Percentiles rank a stretch among this genome's conserved stretches.
phyloP scores from a whole-genome alignment of 2,797 vertebrate species.

The Knipowitschia caucasica region DNA sequence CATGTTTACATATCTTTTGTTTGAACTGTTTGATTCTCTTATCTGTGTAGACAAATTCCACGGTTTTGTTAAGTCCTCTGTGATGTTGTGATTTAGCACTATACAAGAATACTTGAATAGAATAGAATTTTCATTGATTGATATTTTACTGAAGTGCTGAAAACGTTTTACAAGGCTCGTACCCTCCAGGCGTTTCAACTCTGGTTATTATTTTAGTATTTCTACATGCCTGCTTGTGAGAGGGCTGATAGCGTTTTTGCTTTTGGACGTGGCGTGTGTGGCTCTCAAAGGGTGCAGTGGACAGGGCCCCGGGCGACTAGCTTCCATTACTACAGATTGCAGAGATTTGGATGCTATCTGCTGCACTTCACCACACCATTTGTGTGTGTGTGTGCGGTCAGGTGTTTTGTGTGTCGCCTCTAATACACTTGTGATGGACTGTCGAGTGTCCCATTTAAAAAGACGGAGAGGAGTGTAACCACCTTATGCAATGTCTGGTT shows the following conservation, averaged over 20 bases:
- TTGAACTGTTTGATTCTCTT: too few relatives aligned
- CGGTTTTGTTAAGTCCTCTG: too few relatives aligned
- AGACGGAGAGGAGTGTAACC: conserved; percentile 52
- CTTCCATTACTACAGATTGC: conserved; percentile 51
- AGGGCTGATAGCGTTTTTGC: conserved; percentile 20
- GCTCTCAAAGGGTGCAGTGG: conserved; percentile 36
- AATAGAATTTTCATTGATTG: background rate
- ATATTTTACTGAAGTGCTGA: background rate
- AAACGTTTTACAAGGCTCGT: background rate
- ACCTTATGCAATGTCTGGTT: conserved; percentile 25
- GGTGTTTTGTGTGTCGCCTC: conserved; percentile 42
- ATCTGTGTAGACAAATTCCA: too few relatives aligned
- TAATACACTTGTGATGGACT: conserved; percentile 61
- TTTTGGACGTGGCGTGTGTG: conserved; percentile 34
- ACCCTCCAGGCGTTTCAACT: too few relatives aligned
- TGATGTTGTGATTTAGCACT: too few relatives aligned
- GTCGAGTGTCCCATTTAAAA: conserved; percentile 49
- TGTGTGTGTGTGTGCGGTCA: conserved; percentile 18
- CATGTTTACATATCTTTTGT: too few relatives aligned
- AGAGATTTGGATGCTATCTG: conserved; percentile 60
- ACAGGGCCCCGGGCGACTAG: conserved; percentile 27
- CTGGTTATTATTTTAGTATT: background rate
- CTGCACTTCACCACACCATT: conserved; percentile 39
- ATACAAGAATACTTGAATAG: too few relatives aligned
- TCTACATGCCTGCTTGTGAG: too few relatives aligned